Base-by-base conservation (phyloP, 2,888 invertebrate species). In the Drosophila stalkeri region DNA sequence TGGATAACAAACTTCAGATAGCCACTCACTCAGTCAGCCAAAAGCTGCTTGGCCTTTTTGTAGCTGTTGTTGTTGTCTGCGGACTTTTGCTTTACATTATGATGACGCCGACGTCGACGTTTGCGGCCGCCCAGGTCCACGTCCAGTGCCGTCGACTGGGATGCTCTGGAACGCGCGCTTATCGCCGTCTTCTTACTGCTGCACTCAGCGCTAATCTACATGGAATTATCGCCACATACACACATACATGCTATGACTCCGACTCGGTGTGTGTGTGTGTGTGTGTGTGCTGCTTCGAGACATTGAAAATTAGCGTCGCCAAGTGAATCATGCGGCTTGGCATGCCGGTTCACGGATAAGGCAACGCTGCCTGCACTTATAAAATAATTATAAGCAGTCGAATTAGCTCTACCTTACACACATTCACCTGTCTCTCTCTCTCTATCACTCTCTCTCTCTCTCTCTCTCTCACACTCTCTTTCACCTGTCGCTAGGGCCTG, bases 141-240 rank as follows among this genome's bases (percentile, higher is more conserved):
- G 49, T 49, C 44, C 54, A 62, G 31, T 51, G 51, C 70, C 64
- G 39, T 64, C 47, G 60, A 39, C 61, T 66, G 57, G 72, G 75
- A 80, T 80, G 75, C 81, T 72, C 80, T 77, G 79, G 79, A 79
- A 81, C 81, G 85, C 77, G 75, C 75, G 69, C 81, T 82, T 87
- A 87, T 87, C 86, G 90, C 63, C 66, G 75, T 68, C 82, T 81
- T 83, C 82, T 85, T 79, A 76, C 82, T 79, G 86, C 90, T 87
- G 87, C 87, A 87, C 87, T 87, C 87, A 87, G 71, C 78, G 80
- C 88, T 87, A 87, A 87, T 87, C 87, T 88, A 77, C 86, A 77
- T 75, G 80, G 81, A 81, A 83, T 83, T 90, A 87, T 87, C 90
- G 77, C 68, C 77, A 74, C 79, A 79, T 79, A 77, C 57, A 72